Evolutionary conservation across 2,888 invertebrate species (phyloP), one percentile per base, ranked within the genome.

Genomic region (Amblyteles armatorius): DNA sequence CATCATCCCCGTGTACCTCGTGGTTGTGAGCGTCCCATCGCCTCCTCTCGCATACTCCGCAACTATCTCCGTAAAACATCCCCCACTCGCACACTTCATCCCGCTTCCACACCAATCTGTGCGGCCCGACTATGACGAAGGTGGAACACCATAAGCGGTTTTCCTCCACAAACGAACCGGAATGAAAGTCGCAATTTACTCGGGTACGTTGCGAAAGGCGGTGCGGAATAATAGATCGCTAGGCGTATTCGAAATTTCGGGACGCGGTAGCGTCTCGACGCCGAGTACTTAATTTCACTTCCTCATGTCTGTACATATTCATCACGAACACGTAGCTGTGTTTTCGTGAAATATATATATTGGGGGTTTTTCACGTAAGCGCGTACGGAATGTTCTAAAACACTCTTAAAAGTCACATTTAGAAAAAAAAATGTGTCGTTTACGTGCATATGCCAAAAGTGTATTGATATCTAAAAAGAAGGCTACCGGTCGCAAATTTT

Each of bases 1-100:
- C 90, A 89, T 89, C 90, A 88, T 86, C 88, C 79, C 82, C 73
- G 76, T 65, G 36, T 1, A 77, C 57, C 33, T 86, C 88, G 87
- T 86, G 85, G 86, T 77, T 84, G 83, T 84, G 86, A 79, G 79
- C 85, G 79, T 44, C 57, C 83, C 81, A 71, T 73, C 77, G 68
- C 60, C 79, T 52, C 11, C 72, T 72, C 78, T 68, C 78, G 48
- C 65, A 80, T 50, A 44, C 60, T 71, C 52, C n/a, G 2, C 71
- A 52, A 71, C 71, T 71, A 72, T 69, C 69, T 57, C 36, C 16
- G 50, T 68, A 68, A 71, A 57, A 71, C 63, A 60, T 40, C 63
- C 60, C 3, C n/a, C 50, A 71, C 63, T 63, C 63, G 33, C n/a
- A 71, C 36, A 71, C 71, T 76, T 57, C 60, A 52, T 57, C 73